A percentile compares a stretch with the other conserved stretches of the same genome.
These are phyloP conservation scores for Sisyra terminalis DNA, from an alignment of 2,888 invertebrate species.

Conservation along the genomic window DNA sequence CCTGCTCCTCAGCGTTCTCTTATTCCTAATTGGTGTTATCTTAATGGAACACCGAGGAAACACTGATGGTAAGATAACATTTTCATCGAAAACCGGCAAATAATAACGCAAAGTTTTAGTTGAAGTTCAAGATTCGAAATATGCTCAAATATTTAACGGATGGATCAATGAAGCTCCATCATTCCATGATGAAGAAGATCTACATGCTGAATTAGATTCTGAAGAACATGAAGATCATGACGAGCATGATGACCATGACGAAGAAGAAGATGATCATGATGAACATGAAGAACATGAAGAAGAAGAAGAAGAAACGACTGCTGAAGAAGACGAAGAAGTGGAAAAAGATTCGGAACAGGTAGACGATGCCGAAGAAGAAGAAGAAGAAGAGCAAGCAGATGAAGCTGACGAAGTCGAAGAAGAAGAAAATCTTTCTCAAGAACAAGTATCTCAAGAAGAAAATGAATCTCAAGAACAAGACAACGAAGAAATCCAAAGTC, in stretches of 20 bases:
- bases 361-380: constrained; percentile 13
- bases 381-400: constrained; percentile 10
- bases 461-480: constrained; percentile 10
- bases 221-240: constrained; percentile 19
- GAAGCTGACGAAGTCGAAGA: constrained; percentile 3
- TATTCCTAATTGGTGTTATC: constrained; percentile 59
- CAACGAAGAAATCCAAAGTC: constrained; percentile 13
- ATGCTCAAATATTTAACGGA: constrained; percentile 59
- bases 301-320: constrained; percentile 21
- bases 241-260: constrained; percentile 21
- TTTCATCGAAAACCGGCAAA: background rate
- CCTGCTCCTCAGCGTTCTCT: constrained; percentile 48
- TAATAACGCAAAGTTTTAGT: constrained; percentile 28
- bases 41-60: constrained; percentile 65
- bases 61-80: constrained; percentile 47
- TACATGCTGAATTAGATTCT: constrained; percentile 13
- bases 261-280: constrained; percentile 35
- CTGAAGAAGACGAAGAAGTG: constrained; percentile 16
- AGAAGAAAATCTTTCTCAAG: constrained; percentile 3
- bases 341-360: constrained; percentile 12
- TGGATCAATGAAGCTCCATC: constrained; percentile 51
- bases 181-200: constrained; percentile 21
- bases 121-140: constrained; percentile 46
- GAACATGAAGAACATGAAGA: constrained; percentile 22
- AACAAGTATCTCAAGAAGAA: constrained; percentile 9